Evolutionary conservation across 2,797 vertebrate genomes (phyloP), one percentile per base, ranked within the genome.

Genomic region (Alcedo atthis): DNA sequence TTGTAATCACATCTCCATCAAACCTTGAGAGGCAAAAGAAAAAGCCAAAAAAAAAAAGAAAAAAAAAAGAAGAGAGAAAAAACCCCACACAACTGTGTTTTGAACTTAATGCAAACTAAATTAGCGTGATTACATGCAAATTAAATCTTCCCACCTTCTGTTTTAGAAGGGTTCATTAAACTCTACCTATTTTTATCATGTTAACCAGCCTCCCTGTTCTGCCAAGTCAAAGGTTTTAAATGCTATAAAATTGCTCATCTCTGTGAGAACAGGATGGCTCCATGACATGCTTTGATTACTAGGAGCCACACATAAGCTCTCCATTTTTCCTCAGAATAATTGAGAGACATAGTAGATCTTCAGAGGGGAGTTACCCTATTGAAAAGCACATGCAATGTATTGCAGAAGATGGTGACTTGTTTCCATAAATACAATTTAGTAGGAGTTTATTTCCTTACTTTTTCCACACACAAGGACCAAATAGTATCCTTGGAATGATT

Each of bases 1-100:
- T 99, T 59, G 99, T 98, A 88, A 99, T 98, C 24, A 98, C 98
- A 37, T 99, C 99, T 20, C 98, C 99, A 32, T 99, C 99, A 90
- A 99, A 99, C 94, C 99, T 99, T 88, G 61, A 66, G 26, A 77
- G 33, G 43, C 17, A 62, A 62, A 68, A n/a, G 3, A 13, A 58
- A 16, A 15, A 40, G 37, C 15, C 14, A 40, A 40, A 70, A 55
- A 22, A 16, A 26, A 43, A n/a, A n/a, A n/a, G 30, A 14, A 6
- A n/a, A 33, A 37, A 55, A 18, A 70, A 55, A 18, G 15, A 26
- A 42, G 26, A 33, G 37, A 40, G 5, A 14, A 43, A 26, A 37
- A 49, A 49, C 3, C 5, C 25, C 0, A 40, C 37, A 51, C 24
- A 42, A 25, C 16, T 3, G 20, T 24, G 10, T 40, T 69, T 49